Evolutionary conservation across 2,888 invertebrate genomes (phyloP).

Genomic region (Lampropteryx suffumata): DNA sequence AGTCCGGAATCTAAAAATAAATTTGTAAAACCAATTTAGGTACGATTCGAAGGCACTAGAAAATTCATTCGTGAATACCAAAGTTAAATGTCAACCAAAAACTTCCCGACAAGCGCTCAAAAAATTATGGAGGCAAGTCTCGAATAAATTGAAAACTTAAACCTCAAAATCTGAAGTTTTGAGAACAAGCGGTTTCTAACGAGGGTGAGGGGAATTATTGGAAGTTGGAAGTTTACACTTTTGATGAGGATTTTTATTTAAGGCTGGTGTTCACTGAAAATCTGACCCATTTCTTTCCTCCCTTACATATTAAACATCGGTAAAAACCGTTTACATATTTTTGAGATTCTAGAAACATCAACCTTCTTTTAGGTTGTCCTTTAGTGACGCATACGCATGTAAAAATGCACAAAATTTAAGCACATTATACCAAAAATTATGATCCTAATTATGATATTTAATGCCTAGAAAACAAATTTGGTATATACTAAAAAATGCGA

Average conservation of each 20-base stretch:
- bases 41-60: slow-evolving; percentile 1
- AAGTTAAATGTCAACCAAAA: slow-evolving; percentile 14
- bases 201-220: slow-evolving; percentile 16
- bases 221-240: not conserved
- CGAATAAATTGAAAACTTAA: slow-evolving; percentile 21
- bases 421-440: too few species aligned
- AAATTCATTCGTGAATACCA: not conserved
- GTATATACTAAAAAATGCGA: too few species aligned
- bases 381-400: too few species aligned
- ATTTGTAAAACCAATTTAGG: slow-evolving; percentile 1
- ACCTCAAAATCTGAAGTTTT: slow-evolving; percentile 26
- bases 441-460: too few species aligned
- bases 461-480: too few species aligned
- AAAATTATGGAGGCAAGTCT: slow-evolving; percentile 8
- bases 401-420: too few species aligned
- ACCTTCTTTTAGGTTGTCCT: too few species aligned
- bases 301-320: too few species aligned
- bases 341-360: too few species aligned
- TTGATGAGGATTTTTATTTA: not conserved
- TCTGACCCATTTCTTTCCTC: too few species aligned
- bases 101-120: slow-evolving; percentile 5
- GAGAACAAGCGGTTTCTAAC: slow-evolving; percentile 28
- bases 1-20: not conserved
- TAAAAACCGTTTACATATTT: too few species aligned
- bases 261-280: too few species aligned